phyloP scores from a whole-genome alignment of 2,888 invertebrate species.

The Chymomyza caudatula region DNA sequence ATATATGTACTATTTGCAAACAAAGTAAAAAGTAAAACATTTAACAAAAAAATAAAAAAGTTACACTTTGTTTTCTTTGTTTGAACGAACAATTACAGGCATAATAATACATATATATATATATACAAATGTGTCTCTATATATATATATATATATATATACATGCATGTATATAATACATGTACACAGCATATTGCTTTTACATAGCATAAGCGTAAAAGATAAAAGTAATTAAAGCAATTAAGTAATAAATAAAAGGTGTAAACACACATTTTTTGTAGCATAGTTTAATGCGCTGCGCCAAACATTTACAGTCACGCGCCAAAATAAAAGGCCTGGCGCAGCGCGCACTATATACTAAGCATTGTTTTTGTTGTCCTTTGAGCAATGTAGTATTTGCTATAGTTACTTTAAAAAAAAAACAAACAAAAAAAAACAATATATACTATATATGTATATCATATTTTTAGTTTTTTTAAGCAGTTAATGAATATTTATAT shows the following conservation, averaged over 20 bases:
- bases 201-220: not conserved
- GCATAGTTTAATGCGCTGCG: not conserved
- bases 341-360: slow-evolving; percentile 15
- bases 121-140: not conserved
- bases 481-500: not conserved
- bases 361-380: slow-evolving; percentile 36
- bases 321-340: not conserved
- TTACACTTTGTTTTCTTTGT: not conserved
- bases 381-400: slow-evolving; percentile 14
- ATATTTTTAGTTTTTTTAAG: not conserved
- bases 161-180: not conserved
- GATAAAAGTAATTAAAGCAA: not conserved
- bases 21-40: not conserved
- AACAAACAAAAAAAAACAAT: slow-evolving; percentile 1
- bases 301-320: not conserved
- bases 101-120: not conserved
- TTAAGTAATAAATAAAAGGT: not conserved
- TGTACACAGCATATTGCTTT: not conserved
- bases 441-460: slow-evolving; percentile 20
- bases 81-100: not conserved
- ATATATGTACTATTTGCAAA: not conserved
- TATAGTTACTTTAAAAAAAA: not conserved
- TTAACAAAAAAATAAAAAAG: not conserved
- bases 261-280: not conserved
- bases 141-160: not conserved